Evolutionary conservation across 2,113 vertebrate genomes (phyloP).

Genomic region (Australoheros scitulus): DNA sequence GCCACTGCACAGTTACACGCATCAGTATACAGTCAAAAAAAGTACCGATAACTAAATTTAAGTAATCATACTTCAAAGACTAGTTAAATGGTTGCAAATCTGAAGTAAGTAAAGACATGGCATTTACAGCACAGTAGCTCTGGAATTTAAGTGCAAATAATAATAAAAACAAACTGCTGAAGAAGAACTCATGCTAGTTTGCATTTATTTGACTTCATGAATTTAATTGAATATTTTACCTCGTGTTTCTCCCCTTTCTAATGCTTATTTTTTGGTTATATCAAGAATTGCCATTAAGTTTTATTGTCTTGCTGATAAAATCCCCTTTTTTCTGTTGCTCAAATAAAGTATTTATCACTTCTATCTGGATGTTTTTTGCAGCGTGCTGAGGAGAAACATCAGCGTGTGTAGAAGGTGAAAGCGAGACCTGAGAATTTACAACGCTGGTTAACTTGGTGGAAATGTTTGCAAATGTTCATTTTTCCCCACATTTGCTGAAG

Average conservation of each 20-base stretch:
- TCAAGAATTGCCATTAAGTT: background rate
- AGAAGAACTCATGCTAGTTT: background rate
- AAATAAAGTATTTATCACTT: background rate
- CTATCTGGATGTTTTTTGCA: background rate
- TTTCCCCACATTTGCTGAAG: background rate
- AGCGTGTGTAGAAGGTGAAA: constrained; percentile 11
- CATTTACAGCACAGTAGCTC: background rate
- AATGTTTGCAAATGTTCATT: background rate
- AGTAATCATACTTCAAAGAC: too few species aligned
- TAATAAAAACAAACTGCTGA: background rate
- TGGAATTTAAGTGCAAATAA: background rate
- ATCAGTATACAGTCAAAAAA: too few species aligned
- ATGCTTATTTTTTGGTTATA: background rate
- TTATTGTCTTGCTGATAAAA: background rate
- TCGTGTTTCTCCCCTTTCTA: background rate
- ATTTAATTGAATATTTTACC: background rate
- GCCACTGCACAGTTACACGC: too few species aligned
- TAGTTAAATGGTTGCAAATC: too few species aligned
- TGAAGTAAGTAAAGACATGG: background rate
- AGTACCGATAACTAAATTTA: too few species aligned
- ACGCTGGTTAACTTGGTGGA: background rate
- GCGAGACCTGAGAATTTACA: background rate
- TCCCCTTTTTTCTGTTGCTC: too few species aligned
- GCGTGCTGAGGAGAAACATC: background rate
- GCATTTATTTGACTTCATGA: background rate